Base-by-base conservation (phyloP, 2,113 vertebrate genomes). In the Daboia siamensis region DNA sequence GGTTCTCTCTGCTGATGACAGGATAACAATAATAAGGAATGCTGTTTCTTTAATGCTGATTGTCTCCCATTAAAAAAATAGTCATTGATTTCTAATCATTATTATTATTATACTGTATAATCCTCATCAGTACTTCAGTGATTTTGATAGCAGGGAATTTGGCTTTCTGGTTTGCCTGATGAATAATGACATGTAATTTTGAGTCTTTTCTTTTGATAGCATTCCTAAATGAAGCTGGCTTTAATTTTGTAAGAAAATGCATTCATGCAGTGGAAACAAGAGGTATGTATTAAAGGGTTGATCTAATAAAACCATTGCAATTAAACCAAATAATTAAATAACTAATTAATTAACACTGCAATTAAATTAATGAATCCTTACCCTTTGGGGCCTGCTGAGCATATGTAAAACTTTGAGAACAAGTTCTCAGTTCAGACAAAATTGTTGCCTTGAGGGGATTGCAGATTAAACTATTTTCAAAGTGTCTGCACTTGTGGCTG, bases 241-340 rank as follows among this genome's bases (percentile, higher is more conserved):
- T 99, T 97, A 99, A 99, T 97, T 99, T 99, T 9, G 98, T 99
- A 57, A 98, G 97, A 94, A 99, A 98, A 95, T 99, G 99, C 96
- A 99, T 99, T 91, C 96, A 98, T 95, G 98, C 99, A 95, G 98
- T 99, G 94, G 99, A 99, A 97, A 97, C 93, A 13, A 97, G 98
- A 98, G 99, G 99, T 98, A 48, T 94, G 97, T 95, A 91, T 94
- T 91, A 54, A 91, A 90, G 21, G 15, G 51, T 15, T 26, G 3
- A 2, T 39, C 90, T 91, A 9, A 33, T 24, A 55, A 0, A 39
- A 23, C 17, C 33, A 39, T 80, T 80, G 33, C 17, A 39, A 44
- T 80, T 80, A 80, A 44, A 39, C 33, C 33, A 39, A 20, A 20
- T 33, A 44, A 39, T 80, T 80, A 80, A 39, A 80, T 80, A 74